Percentiles rank a stretch among this genome's conserved stretches.
phyloP scores from a whole-genome alignment of 2,888 invertebrate genomes.

The Agrotis puta region DNA sequence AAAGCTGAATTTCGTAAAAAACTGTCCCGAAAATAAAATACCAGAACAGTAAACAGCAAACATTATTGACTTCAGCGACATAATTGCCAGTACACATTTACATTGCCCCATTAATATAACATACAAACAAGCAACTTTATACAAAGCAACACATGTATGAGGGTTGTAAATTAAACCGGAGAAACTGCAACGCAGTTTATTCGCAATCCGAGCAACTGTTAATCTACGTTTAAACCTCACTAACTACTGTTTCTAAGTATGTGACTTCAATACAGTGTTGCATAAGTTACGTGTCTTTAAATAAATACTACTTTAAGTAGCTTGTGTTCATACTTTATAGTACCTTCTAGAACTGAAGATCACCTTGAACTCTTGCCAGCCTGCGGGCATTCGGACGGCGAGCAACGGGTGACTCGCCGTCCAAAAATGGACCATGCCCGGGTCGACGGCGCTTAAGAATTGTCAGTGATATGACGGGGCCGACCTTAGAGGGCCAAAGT shows the following conservation, averaged over 20 bases:
- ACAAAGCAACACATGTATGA: conserved; percentile 56
- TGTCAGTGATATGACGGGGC: too few species aligned
- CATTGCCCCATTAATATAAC: conserved; percentile 39
- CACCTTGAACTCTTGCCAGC: too few species aligned
- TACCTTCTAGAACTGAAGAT: background rate
- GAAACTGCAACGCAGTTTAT: conserved; percentile 68
- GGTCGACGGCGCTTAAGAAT: too few species aligned
- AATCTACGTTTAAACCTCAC: conserved; percentile 67
- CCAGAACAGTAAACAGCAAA: conserved; percentile 24
- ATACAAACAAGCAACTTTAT: conserved; percentile 39
- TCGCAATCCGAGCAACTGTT: conserved; percentile 67
- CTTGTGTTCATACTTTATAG: background rate
- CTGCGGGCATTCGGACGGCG: too few species aligned
- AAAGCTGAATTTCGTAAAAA: background rate
- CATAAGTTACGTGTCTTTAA: conserved; percentile 35
- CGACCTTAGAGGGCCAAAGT: too few species aligned
- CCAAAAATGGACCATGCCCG: too few species aligned
- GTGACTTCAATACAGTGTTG: conserved; percentile 61
- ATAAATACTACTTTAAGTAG: conserved; percentile 21
- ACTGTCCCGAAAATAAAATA: conserved; percentile 21
- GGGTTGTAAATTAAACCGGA: conserved; percentile 69
- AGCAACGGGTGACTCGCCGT: too few species aligned
- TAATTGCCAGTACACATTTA: conserved; percentile 40
- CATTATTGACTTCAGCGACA: conserved; percentile 24
- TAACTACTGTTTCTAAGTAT: conserved; percentile 65